Percentiles rank a stretch among this genome's conserved stretches.
These are phyloP conservation scores for Morone chrysops DNA, from an alignment of 2,113 vertebrate genomes.

Conservation along the genomic window DNA sequence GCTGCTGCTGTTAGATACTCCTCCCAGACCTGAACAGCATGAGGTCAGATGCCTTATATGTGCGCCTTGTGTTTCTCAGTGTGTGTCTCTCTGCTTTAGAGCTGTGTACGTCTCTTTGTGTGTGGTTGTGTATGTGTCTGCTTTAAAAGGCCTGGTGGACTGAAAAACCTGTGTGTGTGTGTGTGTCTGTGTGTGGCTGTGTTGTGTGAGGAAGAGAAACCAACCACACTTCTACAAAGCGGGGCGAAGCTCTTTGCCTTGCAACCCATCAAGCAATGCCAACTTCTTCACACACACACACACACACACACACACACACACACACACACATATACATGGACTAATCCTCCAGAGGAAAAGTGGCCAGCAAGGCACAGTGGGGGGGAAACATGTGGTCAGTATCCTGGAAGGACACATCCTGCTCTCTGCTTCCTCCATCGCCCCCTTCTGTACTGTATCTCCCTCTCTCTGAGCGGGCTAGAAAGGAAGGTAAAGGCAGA, in stretches of 20 bases:
- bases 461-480: background rate
- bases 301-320: conserved; percentile 35
- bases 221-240: conserved; percentile 22
- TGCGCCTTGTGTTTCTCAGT: conserved; percentile 15
- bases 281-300: conserved; percentile 1
- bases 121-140: background rate
- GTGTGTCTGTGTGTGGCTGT: too few relatives aligned
- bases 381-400: conserved; percentile 40
- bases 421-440: conserved; percentile 23
- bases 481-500: conserved; percentile 13
- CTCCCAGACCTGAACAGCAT: conserved; percentile 43
- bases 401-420: conserved; percentile 40
- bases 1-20: conserved; percentile 13
- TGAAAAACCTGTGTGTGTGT: conserved; percentile 4
- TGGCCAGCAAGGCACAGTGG: conserved; percentile 30
- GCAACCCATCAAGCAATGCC: conserved; percentile 25
- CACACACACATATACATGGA: conserved; percentile 12
- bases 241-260: conserved; percentile 36
- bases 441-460: background rate
- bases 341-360: conserved; percentile 62
- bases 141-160: conserved; percentile 23
- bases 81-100: conserved; percentile 14
- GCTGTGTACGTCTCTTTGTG: background rate
- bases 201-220: background rate
- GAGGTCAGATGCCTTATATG: conserved; percentile 38